phyloP scores from a whole-genome alignment of 2,113 vertebrate species.

The Phaetusa simplex region DNA sequence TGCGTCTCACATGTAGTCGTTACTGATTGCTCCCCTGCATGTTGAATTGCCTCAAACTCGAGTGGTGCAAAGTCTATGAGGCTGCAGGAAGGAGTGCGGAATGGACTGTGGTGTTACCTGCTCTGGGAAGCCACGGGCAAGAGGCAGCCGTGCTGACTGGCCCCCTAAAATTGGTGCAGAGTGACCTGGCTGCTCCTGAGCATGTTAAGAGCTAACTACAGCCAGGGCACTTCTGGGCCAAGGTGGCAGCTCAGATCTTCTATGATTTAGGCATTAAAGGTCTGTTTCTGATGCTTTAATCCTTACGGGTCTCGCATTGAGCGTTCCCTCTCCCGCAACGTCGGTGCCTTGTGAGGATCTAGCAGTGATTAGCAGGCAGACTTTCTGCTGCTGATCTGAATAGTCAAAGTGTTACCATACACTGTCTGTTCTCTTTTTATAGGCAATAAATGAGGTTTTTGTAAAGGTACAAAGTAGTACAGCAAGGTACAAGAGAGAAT shows the following conservation, averaged over 20 bases:
- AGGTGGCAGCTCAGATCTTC: not conserved
- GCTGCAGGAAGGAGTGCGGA: too few relatives aligned
- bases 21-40: not conserved
- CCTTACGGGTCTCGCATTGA: accelerated
- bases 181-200: not conserved
- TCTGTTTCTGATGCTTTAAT: not conserved
- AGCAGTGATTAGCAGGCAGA: not conserved
- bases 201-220: not conserved
- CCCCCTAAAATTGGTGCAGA: not conserved
- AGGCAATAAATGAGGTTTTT: not conserved
- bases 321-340: not conserved
- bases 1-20: accelerated
- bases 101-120: accelerated
- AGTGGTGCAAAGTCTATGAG: accelerated
- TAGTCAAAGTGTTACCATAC: not conserved
- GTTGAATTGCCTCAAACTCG: accelerated
- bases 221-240: not conserved
- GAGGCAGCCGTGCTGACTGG: not conserved
- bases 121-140: not conserved
- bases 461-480: not conserved
- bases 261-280: not conserved
- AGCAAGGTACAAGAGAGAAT: not conserved
- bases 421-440: not conserved
- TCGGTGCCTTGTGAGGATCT: not conserved
- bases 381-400: not conserved